Conservation (phyloP, 2,888 invertebrate genomes). For the Schrankia costaestrigalis region DNA sequence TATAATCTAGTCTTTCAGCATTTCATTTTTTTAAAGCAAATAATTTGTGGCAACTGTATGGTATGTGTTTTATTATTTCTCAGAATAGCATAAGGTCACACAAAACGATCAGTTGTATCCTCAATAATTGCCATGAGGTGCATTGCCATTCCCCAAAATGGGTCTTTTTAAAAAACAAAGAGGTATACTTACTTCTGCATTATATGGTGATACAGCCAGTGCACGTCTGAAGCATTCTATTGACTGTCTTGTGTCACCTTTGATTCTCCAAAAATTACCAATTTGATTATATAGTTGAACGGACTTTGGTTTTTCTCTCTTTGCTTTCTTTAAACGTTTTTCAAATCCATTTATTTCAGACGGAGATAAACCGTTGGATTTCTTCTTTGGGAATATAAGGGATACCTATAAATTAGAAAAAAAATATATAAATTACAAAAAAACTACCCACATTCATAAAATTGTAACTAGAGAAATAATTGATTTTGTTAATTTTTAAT, state of each 20-base stretch:
- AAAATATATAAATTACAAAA: no score
- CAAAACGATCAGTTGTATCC: no score
- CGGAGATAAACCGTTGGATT: conserved; percentile 82
- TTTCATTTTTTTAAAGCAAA: no score
- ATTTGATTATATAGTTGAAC: conserved; percentile 94
- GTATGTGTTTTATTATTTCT: no score
- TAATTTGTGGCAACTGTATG: no score
- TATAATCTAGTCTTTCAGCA: no score
- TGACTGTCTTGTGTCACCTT: conserved; percentile 91
- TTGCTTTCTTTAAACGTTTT: conserved; percentile 87
- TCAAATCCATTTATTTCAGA: conserved; percentile 88
- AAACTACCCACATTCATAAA: not conserved
- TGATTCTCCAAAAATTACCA: conserved; percentile 95
- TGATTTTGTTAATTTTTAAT: no score
- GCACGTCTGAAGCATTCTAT: conserved; percentile 95
- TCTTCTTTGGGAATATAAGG: conserved; percentile 87
- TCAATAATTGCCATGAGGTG: no score
- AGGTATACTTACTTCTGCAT: conserved; percentile 84
- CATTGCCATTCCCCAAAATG: no score
- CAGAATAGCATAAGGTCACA: no score
- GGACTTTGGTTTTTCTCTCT: conserved; percentile 90
- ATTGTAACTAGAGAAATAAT: no score
- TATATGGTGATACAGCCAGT: conserved; percentile 91
- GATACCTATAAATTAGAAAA: conserved; percentile 80
- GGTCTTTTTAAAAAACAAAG: not conserved